Percentiles rank a stretch among this genome's conserved stretches.
Evolutionary conservation across 2,797 vertebrate species (phyloP).

Genomic region (Catharus ustulatus): DNA sequence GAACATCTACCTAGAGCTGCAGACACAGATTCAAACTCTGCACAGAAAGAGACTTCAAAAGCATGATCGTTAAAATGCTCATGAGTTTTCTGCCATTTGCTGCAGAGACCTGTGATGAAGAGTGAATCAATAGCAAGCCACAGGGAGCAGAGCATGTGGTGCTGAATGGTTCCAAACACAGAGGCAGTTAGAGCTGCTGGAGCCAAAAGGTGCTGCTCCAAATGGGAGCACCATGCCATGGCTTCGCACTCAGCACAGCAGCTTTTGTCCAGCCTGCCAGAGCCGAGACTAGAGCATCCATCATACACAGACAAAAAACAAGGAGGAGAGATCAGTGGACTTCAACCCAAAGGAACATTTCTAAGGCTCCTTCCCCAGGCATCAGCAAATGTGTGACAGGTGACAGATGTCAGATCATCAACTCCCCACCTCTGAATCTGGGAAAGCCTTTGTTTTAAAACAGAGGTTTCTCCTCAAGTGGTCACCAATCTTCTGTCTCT

Average conservation of each 20-base stretch:
- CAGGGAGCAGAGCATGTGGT: neutral
- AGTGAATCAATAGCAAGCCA: neutral
- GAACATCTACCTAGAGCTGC: neutral
- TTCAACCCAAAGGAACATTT: neutral
- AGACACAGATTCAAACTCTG: neutral
- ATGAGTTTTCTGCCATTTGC: neutral
- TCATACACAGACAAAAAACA: neutral
- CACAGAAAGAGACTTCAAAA: neutral
- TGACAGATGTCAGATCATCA: neutral
- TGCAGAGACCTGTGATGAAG: neutral
- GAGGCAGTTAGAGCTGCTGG: constrained; percentile 3
- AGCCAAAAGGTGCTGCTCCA: constrained; percentile 37
- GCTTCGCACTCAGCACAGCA: constrained; percentile 12
- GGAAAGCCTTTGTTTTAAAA: neutral
- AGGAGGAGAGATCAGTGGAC: neutral
- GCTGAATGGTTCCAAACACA: neutral
- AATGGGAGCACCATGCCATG: neutral
- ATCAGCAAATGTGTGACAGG: neutral
- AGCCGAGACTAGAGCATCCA: neutral
- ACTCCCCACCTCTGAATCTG: neutral
- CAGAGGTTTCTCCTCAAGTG: neutral
- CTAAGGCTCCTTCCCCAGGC: neutral
- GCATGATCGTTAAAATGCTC: neutral
- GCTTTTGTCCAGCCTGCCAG: neutral
- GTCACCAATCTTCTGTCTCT: neutral